Evolutionary conservation across 2,888 invertebrate species (phyloP), one percentile per base, ranked within the genome.

Genomic region (Sipha maydis): DNA sequence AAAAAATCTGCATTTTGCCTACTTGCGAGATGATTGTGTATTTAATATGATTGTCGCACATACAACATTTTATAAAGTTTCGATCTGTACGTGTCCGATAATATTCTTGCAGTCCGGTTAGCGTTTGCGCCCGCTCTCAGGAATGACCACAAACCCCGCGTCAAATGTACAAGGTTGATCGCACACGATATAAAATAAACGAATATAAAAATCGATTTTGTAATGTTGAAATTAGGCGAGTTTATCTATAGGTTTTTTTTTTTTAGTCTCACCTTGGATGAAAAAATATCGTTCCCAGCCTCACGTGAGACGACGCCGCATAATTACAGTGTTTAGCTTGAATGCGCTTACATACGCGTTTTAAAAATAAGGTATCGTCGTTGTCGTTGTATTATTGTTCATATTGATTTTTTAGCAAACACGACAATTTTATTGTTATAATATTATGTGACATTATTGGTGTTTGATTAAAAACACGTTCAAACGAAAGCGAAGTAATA

Each of bases 231-330:
- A 71, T 73, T 54, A 54, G 54, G 25, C 31, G 73, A 83, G 83
- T 83, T 71, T 54, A 34, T 83, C 31, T 34, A 21, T 48, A n/a
- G 8, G 25, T 69, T 67, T 2, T 48, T 14, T 48, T 71, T 73
- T 54, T 48, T 54, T 31, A 14, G 19, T 83, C 48, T 73, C 83
- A 83, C 73, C 73, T 83, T 83, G 83, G 54, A 83, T 8, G n/a
- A 19, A 34, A 71, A 83, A 71, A 73, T 25, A n/a, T 28, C 3
- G 54, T 25, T 34, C 31, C 28, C 83, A 34, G 54, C 83, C 14
- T 14, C 31, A 14, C 48, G 28, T 28, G n/a, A 48, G 28, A 67
- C 28, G 67, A 19, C 7, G 67, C 28, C 14, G 19, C 17, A 71
- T 41, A 69, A 82, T 71, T 71, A 69, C 41, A 2, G 69, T 48